A percentile compares a stretch with the other conserved stretches of the same genome.
These are phyloP conservation scores for Typhlichthys eigenmanni DNA, from an alignment of 2,797 vertebrate genomes.

Conservation along the genomic window DNA sequence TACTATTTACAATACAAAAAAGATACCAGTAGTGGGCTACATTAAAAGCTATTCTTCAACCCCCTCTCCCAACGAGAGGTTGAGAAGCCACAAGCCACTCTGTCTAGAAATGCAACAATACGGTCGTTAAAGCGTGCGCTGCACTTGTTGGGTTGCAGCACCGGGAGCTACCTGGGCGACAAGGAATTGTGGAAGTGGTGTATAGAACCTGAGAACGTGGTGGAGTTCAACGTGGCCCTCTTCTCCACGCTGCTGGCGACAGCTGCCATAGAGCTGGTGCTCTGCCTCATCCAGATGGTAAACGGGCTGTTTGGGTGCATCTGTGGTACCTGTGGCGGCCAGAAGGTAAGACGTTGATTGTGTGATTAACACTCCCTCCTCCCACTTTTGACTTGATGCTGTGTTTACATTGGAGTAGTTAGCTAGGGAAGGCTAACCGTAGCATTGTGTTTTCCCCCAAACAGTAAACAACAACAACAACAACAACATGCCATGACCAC, in stretches of 20 bases:
- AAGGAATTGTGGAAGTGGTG: conserved; percentile 45
- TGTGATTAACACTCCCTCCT: no score
- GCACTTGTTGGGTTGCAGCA: conserved; percentile 38
- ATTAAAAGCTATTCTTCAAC: neutral
- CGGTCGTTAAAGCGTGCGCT: no score
- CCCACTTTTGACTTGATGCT: no score
- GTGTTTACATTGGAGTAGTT: neutral
- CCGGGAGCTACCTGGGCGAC: conserved; percentile 60
- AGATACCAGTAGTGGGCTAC: no score
- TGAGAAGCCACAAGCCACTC: no score
- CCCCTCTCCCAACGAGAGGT: neutral
- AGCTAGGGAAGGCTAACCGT: neutral
- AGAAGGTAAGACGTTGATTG: conserved; percentile 46
- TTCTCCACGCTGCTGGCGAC: conserved; percentile 63
- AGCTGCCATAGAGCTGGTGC: conserved; percentile 43
- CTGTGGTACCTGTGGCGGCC: conserved; percentile 71
- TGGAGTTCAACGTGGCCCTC: conserved; percentile 71
- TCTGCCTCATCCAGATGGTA: conserved; percentile 71
- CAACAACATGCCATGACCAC: conserved; percentile 14
- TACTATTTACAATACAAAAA: no score
- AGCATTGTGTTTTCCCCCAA: conserved; percentile 1
- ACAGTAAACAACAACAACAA: conserved; percentile 26
- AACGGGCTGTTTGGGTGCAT: conserved; percentile 78
- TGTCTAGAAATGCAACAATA: neutral
- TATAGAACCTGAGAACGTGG: conserved; percentile 27